Evolutionary conservation across 2,113 vertebrate species (phyloP).

Genomic region (Eonycteris spelaea): DNA sequence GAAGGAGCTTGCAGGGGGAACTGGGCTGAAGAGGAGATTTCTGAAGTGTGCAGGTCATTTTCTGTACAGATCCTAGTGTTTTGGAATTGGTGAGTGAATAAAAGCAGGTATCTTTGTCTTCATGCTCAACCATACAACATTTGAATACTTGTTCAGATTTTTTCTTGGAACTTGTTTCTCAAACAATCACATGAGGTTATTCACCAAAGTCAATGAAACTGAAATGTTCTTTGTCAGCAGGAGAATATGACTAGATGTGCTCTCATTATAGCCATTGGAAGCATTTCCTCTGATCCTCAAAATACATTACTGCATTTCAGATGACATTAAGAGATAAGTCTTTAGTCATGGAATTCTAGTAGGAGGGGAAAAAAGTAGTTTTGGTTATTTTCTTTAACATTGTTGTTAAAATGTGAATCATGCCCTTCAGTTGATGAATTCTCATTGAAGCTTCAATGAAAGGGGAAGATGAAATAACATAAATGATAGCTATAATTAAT

Average conservation of each 20-base stretch:
- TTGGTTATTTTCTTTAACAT: constrained; percentile 72
- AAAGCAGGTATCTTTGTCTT: not conserved
- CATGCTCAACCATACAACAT: not conserved
- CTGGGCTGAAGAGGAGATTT: not conserved
- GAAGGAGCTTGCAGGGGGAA: not conserved
- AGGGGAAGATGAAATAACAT: constrained; percentile 81
- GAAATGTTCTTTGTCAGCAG: constrained; percentile 65
- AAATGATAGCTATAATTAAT: constrained; percentile 82
- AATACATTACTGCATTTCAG: constrained; percentile 53
- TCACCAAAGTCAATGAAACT: constrained; percentile 62
- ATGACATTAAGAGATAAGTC: constrained; percentile 63
- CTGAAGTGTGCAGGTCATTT: not conserved
- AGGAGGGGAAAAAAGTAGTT: constrained; percentile 49
- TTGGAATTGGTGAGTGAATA: not conserved
- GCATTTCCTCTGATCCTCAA: constrained; percentile 52
- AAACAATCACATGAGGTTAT: constrained; percentile 44
- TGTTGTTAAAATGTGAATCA: constrained; percentile 79
- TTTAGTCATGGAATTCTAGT: constrained; percentile 55
- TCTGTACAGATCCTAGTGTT: not conserved
- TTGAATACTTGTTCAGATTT: not conserved
- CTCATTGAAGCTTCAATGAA: constrained; percentile 82
- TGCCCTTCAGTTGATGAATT: constrained; percentile 81
- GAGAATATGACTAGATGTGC: constrained; percentile 48
- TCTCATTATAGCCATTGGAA: constrained; percentile 46
- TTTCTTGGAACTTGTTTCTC: constrained; percentile 48